These are phyloP conservation scores for Eustalomyia histrio DNA, from an alignment of 2,888 invertebrate genomes.

Conservation along the genomic window DNA sequence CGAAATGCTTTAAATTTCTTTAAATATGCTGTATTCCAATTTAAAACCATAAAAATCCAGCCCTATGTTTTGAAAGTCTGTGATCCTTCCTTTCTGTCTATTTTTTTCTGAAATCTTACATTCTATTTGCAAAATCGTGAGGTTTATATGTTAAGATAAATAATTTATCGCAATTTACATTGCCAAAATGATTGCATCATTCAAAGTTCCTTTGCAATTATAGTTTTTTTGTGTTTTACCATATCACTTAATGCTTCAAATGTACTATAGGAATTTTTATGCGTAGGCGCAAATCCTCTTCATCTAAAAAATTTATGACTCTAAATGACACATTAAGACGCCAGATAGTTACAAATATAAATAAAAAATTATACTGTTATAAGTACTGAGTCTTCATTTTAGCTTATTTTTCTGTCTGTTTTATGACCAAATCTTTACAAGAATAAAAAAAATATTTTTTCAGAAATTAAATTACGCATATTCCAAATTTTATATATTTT, in stretches of 20 bases:
- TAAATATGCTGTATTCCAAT: too few relatives aligned
- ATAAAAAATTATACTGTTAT: constrained; percentile 9
- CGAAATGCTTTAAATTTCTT: too few relatives aligned
- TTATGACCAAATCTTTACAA: not conserved
- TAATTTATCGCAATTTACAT: too few relatives aligned
- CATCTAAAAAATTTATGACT: constrained; percentile 66
- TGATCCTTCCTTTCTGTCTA: too few relatives aligned
- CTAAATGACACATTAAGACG: constrained; percentile 67
- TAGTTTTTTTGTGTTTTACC: constrained; percentile 37
- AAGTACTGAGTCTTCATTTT: not conserved
- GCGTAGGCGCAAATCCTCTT: constrained; percentile 68
- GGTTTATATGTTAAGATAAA: too few relatives aligned
- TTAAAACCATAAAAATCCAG: too few relatives aligned
- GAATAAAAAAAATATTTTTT: constrained; percentile 1
- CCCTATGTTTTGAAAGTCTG: too few relatives aligned
- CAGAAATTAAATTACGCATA: constrained; percentile 33
- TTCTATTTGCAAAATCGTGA: too few relatives aligned
- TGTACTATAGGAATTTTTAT: constrained; percentile 64
- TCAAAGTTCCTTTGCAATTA: constrained; percentile 23
- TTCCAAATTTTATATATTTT: constrained; percentile 41
- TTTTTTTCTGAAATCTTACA: too few relatives aligned
- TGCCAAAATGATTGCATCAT: too few relatives aligned
- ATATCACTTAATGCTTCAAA: constrained; percentile 42
- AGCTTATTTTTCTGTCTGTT: constrained; percentile 46
- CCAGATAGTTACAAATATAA: constrained; percentile 52